Base-by-base conservation (phyloP, 1,140 invertebrate genomes). In the Halyomorpha halys region DNA sequence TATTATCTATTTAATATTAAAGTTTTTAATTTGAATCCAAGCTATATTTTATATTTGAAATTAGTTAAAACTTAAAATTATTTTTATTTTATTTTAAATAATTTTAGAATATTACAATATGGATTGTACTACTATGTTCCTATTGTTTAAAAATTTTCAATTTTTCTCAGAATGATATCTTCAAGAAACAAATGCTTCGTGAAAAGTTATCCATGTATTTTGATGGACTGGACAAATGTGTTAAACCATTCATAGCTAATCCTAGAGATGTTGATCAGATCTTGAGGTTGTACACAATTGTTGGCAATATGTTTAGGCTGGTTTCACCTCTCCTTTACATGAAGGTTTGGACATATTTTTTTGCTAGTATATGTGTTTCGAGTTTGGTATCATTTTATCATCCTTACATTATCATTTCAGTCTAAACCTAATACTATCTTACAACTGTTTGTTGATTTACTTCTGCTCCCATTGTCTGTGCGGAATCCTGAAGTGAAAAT, bases 361-460 rank as follows among this genome's bases (percentile, higher is more conserved):
- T n/a, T n/a, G n/a, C n/a, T n/a, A n/a, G n/a, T n/a, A n/a, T n/a
- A n/a, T n/a, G n/a, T n/a, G n/a, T n/a, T n/a, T n/a, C n/a, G n/a
- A n/a, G n/a, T n/a, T n/a, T n/a, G n/a, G n/a, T n/a, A n/a, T n/a
- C n/a, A n/a, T n/a, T n/a, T n/a, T n/a, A n/a, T n/a, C n/a, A n/a
- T n/a, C n/a, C n/a, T n/a, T 44, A 27, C 4, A 15, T 34, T 30
- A 30, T 14, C 51, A 25, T 65, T 60, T 27, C 44, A 69, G 68
- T 69, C 66, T 14, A 64, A 59, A 61, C 56, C 68, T 0, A 69
- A 66, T 44, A 69, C 34, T 25, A 16, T 69, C 15, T 61, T 69
- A 5, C 66, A 69, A 39, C 51, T 44, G 34, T 21, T 69, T 9
- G 25, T 69, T 11, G 66, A 68, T 59, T 45, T 67, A 45, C 44